A percentile compares a stretch with the other conserved stretches of the same genome.
phyloP scores from a whole-genome alignment of 1,140 invertebrate species.

The Formica exsecta region DNA sequence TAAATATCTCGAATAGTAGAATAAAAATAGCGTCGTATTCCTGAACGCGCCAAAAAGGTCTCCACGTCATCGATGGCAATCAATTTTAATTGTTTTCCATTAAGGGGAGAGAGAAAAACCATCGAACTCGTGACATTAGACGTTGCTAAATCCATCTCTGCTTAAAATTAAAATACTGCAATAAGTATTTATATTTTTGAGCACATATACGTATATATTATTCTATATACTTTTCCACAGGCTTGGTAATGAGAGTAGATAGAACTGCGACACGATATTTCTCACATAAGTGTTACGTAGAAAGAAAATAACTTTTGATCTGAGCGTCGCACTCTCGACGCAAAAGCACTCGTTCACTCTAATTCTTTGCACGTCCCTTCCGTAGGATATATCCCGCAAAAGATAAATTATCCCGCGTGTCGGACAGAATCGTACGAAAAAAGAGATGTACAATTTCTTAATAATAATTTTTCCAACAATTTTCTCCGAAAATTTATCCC shows the following conservation, averaged over 20 bases:
- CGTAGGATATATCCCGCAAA: background rate
- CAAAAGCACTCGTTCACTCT: conserved; percentile 27
- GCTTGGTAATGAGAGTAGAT: conserved; percentile 1
- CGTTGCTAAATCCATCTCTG: background rate
- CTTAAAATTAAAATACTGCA: background rate
- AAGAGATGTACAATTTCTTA: background rate
- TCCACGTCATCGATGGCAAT: background rate
- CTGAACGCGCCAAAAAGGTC: background rate
- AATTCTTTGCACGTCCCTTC: conserved; percentile 14
- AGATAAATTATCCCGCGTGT: conserved; percentile 22
- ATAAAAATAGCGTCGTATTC: background rate
- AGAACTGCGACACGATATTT: conserved; percentile 30
- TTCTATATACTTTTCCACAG: too few species aligned
- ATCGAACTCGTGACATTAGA: background rate
- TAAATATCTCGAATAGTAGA: background rate
- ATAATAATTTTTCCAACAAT: conserved; percentile 26
- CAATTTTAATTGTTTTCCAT: conserved; percentile 26
- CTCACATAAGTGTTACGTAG: conserved; percentile 23
- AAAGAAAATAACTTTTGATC: conserved; percentile 47
- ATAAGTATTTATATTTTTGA: conserved; percentile 20
- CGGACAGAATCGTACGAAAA: background rate
- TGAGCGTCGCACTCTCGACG: background rate
- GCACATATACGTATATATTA: background rate
- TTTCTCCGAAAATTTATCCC: background rate
- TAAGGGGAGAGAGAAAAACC: background rate